These are phyloP conservation scores for Amblyopsis rosae DNA, from an alignment of 2,113 vertebrate species.

Conservation along the genomic window DNA sequence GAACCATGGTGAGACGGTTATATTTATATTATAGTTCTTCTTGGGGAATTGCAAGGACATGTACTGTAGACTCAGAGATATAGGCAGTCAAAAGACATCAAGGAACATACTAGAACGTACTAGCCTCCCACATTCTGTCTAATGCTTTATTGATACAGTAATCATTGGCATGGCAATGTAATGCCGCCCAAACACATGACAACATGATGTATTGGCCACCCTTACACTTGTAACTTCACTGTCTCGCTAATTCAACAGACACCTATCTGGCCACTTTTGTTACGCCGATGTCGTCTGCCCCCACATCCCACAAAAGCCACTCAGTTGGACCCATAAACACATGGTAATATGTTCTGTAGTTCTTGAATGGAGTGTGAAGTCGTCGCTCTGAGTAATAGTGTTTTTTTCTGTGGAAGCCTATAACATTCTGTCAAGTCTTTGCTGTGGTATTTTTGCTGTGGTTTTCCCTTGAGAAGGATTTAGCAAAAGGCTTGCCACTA, in stretches of 20 bases:
- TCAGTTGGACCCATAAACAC: constrained; percentile 61
- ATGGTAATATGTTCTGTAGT: constrained; percentile 43
- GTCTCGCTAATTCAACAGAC: constrained; percentile 50
- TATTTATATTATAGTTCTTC: background rate
- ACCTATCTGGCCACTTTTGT: constrained; percentile 57
- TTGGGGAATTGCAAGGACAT: background rate
- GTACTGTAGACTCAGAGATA: background rate
- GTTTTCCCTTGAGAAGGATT: constrained; percentile 48
- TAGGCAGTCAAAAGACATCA: background rate
- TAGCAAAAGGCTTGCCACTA: constrained; percentile 4
- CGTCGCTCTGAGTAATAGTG: constrained; percentile 57
- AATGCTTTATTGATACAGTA: constrained; percentile 36
- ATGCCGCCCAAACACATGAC: constrained; percentile 17
- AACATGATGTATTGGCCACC: constrained; percentile 29
- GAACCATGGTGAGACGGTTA: background rate
- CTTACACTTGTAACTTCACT: constrained; percentile 54
- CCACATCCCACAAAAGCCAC: constrained; percentile 45
- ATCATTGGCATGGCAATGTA: constrained; percentile 35
- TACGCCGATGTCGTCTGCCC: constrained; percentile 43
- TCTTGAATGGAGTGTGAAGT: constrained; percentile 61
- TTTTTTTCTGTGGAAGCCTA: constrained; percentile 53
- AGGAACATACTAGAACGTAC: background rate
- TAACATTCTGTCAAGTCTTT: constrained; percentile 66
- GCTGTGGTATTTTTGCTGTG: constrained; percentile 68
- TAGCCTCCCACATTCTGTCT: constrained; percentile 15